Evolutionary conservation across 2,888 invertebrate genomes (phyloP).

Genomic region (Drosophila macrospina): DNA sequence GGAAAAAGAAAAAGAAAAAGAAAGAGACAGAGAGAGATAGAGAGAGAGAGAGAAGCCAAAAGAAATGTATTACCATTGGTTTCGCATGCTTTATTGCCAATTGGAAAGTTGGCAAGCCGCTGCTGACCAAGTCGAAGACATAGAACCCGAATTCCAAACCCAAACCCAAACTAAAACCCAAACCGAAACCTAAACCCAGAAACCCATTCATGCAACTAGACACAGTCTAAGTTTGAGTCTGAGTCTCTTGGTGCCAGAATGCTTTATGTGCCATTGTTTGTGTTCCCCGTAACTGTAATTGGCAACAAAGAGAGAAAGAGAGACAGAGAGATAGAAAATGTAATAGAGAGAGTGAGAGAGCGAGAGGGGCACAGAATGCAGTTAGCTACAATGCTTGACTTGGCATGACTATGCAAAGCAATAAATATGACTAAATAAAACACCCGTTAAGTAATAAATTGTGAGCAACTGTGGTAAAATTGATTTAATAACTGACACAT

Average conservation of each 20-base stretch:
- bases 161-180: slow-evolving; percentile 39
- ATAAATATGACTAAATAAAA: slow-evolving; percentile 66
- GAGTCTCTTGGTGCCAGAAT: slow-evolving; percentile 69
- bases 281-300: slow-evolving; percentile 67
- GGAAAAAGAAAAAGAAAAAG: slow-evolving; percentile 20
- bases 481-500: slow-evolving; percentile 57
- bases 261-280: slow-evolving; percentile 76
- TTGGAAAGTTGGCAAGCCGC: slow-evolving; percentile 72
- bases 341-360: neutral
- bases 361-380: neutral
- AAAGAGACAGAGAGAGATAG: no score
- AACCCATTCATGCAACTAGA: slow-evolving; percentile 54
- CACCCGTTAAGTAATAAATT: slow-evolving; percentile 72
- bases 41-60: no score
- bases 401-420: slow-evolving; percentile 59
- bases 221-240: slow-evolving; percentile 6
- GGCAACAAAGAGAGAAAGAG: slow-evolving; percentile 39
- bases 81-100: slow-evolving; percentile 81
- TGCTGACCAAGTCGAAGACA: slow-evolving; percentile 39
- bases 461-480: slow-evolving; percentile 35
- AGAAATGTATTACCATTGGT: slow-evolving; percentile 63
- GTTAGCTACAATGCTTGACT: slow-evolving; percentile 17
- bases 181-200: slow-evolving; percentile 38
- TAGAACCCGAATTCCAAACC: slow-evolving; percentile 41
- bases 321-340: neutral